Base-by-base conservation (phyloP, 2,797 vertebrate species). In the Lithobates sylvaticus region DNA sequence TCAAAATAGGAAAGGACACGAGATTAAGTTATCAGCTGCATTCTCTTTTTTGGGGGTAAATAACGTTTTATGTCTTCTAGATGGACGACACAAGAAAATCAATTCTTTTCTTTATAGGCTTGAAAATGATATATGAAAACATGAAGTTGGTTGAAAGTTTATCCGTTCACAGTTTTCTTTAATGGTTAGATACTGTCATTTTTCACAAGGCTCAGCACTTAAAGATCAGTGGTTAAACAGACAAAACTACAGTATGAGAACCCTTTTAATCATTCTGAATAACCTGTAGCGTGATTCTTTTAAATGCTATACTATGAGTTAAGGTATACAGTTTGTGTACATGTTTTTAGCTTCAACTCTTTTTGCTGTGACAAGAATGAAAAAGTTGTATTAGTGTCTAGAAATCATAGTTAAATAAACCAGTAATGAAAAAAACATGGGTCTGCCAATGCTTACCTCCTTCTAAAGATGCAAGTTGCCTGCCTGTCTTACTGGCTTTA, bases 81-180 rank as follows among this genome's bases (percentile, higher is more conserved):
- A 72, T 61, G 44, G 18, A 3, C 68, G 67, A 72, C 78, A 61
- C 78, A 81, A 71, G 68, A 72, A 81, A 81, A 81, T 81, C 78
- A 81, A 81, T 81, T 81, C 68, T 72, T 72, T 81, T 54, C 36
- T 58, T 81, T 81, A 81, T 81, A 81, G 78, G 68, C 54, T 26
- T 81, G 68, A 81, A 81, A 67, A 81, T 81, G 78, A 81, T 71
- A 81, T 81, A 81, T 81, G 67, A 81, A 81, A 81, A 72, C 78
- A 81, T 81, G 78, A 61, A 81, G 68, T 81, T 68, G 16, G 68
- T 39, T 72, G 78, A 81, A 73, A 81, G 44, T 69, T 81, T 81
- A 81, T 81, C 78, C 34, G 78, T 50, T 72, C 68, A 81, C 68
- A 26, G 67, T 72, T 72, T 81, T 81, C 44, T 81, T 81, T 81